Conservation (phyloP, 2,888 invertebrate genomes). For the Chorisops tibialis region DNA sequence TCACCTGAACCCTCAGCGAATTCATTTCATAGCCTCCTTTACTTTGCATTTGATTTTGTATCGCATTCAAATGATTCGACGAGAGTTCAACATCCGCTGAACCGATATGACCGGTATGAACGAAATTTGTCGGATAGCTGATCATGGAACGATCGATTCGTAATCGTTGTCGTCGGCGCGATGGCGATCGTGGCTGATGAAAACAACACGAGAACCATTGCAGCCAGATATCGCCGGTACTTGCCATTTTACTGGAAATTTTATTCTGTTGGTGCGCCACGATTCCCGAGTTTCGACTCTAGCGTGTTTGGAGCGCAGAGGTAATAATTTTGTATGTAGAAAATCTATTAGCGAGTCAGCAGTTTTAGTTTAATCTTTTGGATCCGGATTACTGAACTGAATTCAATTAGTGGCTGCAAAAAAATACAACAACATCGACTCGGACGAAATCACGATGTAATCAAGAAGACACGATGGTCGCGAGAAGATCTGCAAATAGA, state of each 20-base stretch:
- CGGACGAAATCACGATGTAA: too few species aligned
- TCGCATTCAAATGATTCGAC: constrained; percentile 75
- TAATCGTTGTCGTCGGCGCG: constrained; percentile 65
- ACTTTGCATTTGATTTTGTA: constrained; percentile 93
- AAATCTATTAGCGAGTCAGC: too few species aligned
- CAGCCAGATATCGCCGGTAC: constrained; percentile 80
- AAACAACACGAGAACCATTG: constrained; percentile 92
- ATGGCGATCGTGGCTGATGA: constrained; percentile 73
- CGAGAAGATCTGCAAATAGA: too few species aligned
- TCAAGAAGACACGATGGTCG: too few species aligned
- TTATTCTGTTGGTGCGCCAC: constrained; percentile 39
- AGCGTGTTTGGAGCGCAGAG: constrained; percentile 7
- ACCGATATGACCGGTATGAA: constrained; percentile 86
- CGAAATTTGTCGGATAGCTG: constrained; percentile 91
- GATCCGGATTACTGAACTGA: too few species aligned
- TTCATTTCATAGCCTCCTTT: constrained; percentile 88
- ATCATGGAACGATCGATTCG: constrained; percentile 93
- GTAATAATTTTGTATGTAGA: not conserved
- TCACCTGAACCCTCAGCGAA: constrained; percentile 51
- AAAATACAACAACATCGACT: too few species aligned
- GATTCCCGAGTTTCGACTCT: constrained; percentile 31
- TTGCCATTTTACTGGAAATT: constrained; percentile 57
- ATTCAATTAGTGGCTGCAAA: too few species aligned
- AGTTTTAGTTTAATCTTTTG: too few species aligned
- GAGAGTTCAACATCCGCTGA: constrained; percentile 86